phyloP scores from a whole-genome alignment of 2,888 invertebrate genomes.

The Odiellus spinosus region DNA sequence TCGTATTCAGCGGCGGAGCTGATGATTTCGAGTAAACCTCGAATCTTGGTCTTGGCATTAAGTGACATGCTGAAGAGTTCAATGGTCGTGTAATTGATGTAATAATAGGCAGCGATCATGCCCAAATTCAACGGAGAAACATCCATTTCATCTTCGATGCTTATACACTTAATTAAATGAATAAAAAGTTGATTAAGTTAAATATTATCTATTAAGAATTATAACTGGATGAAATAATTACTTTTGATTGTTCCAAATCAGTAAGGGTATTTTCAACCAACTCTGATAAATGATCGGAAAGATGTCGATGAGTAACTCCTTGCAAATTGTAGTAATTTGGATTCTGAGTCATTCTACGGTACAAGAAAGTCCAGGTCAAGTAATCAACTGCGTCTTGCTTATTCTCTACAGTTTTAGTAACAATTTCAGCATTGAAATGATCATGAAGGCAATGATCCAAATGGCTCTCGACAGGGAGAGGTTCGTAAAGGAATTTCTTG shows the following conservation, averaged over 20 bases:
- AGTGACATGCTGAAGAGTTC: slow-evolving; percentile 94
- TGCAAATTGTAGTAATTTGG: slow-evolving; percentile 98
- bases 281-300: slow-evolving; percentile 96
- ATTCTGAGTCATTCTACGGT: slow-evolving; percentile 90
- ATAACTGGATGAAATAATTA: slow-evolving; percentile 19
- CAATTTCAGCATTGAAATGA: slow-evolving; percentile 99
- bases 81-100: slow-evolving; percentile 98
- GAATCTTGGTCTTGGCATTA: slow-evolving; percentile 91
- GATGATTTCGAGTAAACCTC: slow-evolving; percentile 92
- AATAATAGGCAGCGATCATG: slow-evolving; percentile 99
- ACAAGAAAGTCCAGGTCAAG: slow-evolving; percentile 97
- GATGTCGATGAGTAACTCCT: slow-evolving; percentile 82
- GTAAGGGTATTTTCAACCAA: slow-evolving; percentile 87
- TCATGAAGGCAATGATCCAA: slow-evolving; percentile 95
- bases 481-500: slow-evolving; percentile 93
- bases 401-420: slow-evolving; percentile 98
- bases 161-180: slow-evolving; percentile 49
- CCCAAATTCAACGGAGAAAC: slow-evolving; percentile 90
- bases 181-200: too few species aligned
- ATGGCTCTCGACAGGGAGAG: slow-evolving; percentile 92
- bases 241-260: slow-evolving; percentile 84
- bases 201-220: too few species aligned
- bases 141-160: slow-evolving; percentile 96
- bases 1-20: slow-evolving; percentile 95
- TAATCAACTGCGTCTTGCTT: slow-evolving; percentile 99